Percentiles rank a stretch among this genome's conserved stretches.
Evolutionary conservation across 2,888 invertebrate species (phyloP).

Genomic region (Epinotia brunnichana): DNA sequence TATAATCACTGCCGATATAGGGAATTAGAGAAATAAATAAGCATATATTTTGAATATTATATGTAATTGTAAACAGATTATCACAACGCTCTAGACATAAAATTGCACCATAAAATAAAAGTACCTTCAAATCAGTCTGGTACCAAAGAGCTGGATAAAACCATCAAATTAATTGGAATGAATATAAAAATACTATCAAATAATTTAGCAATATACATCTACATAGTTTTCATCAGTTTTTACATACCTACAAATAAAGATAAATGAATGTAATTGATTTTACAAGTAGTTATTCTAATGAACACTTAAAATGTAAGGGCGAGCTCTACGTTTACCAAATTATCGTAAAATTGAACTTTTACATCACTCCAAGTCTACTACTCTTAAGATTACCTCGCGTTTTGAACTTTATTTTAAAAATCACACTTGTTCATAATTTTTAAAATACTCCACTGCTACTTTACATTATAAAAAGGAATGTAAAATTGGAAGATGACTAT

Average conservation of each 20-base stretch:
- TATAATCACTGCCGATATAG: background rate
- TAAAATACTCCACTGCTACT: conserved; percentile 59
- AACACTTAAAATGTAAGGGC: conserved; percentile 80
- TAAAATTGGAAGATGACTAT: conserved; percentile 72
- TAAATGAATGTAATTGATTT: conserved; percentile 72
- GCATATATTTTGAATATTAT: conserved; percentile 68
- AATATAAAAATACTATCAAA: conserved; percentile 83
- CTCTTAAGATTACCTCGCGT: conserved; percentile 67
- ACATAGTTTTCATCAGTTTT: conserved; percentile 70
- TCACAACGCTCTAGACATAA: conserved; percentile 84
- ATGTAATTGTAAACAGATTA: conserved; percentile 83
- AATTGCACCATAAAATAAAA: conserved; percentile 83
- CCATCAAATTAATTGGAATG: conserved; percentile 75
- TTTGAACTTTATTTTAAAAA: conserved; percentile 77
- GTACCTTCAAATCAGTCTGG: conserved; percentile 84
- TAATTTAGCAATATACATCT: conserved; percentile 78
- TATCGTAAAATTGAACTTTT: conserved; percentile 76
- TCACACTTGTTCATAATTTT: conserved; percentile 68
- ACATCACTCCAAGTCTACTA: conserved; percentile 68
- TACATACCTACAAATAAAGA: conserved; percentile 71
- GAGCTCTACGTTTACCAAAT: conserved; percentile 67
- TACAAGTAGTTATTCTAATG: conserved; percentile 79
- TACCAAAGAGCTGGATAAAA: conserved; percentile 79
- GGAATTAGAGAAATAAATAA: conserved; percentile 48
- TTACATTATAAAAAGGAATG: conserved; percentile 74